These are phyloP conservation scores for Sturnira hondurensis DNA, from an alignment of 2,113 vertebrate genomes.

Conservation along the genomic window DNA sequence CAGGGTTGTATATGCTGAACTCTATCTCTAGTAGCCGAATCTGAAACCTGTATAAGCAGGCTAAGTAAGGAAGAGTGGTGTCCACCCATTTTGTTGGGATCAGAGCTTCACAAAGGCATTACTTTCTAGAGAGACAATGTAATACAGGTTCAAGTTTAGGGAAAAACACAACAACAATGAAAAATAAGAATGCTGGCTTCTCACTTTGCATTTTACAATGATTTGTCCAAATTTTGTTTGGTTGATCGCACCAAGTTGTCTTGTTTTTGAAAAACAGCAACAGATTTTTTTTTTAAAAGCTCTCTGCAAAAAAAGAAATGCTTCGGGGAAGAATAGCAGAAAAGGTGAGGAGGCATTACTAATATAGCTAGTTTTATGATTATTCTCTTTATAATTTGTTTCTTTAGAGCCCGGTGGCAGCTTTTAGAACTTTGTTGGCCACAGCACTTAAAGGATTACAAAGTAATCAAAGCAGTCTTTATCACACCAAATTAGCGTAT, in stretches of 20 bases:
- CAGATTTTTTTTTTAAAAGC: slow-evolving; percentile 52
- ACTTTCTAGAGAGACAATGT: slow-evolving; percentile 20
- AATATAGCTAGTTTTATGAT: background rate
- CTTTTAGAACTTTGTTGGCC: background rate
- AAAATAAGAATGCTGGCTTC: slow-evolving; percentile 17
- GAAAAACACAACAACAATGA: background rate
- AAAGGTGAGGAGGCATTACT: background rate
- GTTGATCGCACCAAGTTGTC: slow-evolving; percentile 53
- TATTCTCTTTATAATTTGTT: background rate
- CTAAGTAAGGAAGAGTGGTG: slow-evolving; percentile 39
- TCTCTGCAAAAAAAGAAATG: background rate
- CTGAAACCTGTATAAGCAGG: slow-evolving; percentile 39
- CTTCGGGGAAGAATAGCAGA: background rate
- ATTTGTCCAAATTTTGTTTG: slow-evolving; percentile 53
- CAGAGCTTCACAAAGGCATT: background rate
- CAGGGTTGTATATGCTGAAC: background rate
- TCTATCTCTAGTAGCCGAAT: slow-evolving; percentile 1
- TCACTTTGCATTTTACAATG: slow-evolving; percentile 55
- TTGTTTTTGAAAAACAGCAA: slow-evolving; percentile 38
- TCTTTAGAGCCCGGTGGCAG: background rate
- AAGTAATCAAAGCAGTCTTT: slow-evolving; percentile 7
- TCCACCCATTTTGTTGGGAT: background rate
- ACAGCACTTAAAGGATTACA: slow-evolving; percentile 33
- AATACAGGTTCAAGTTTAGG: slow-evolving; percentile 35
- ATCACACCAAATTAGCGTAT: slow-evolving; percentile 9